Conservation (phyloP, 1,140 invertebrate species). For the Drosophila grimshawi region DNA sequence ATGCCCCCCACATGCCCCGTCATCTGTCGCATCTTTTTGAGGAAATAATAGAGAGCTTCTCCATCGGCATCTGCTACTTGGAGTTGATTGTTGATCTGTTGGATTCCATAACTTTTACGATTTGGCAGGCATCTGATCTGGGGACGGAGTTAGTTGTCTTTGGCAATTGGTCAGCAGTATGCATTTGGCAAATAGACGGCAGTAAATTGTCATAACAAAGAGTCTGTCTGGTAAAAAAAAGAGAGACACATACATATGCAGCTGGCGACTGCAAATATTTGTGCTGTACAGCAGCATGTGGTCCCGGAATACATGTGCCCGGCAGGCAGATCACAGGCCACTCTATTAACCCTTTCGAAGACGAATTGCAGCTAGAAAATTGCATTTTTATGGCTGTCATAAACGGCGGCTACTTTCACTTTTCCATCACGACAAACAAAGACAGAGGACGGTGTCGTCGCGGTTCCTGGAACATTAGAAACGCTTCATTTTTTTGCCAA, state of each 20-base stretch:
- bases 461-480: slow-evolving; percentile 64
- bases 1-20: too few relatives aligned
- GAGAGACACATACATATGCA: slow-evolving; percentile 21
- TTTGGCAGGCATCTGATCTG: slow-evolving; percentile 27
- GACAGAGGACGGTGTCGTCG: not conserved
- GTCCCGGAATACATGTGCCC: slow-evolving; percentile 25
- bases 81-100: slow-evolving; percentile 63
- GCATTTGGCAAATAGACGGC: slow-evolving; percentile 35
- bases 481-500: slow-evolving; percentile 72
- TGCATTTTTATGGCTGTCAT: slow-evolving; percentile 78
- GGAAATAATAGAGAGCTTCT: slow-evolving; percentile 13
- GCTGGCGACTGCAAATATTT: slow-evolving; percentile 72
- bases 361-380: slow-evolving; percentile 65
- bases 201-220: slow-evolving; percentile 63
- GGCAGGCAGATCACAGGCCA: slow-evolving; percentile 8
- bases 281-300: slow-evolving; percentile 69
- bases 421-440: slow-evolving; percentile 32
- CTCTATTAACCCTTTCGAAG: slow-evolving; percentile 54
- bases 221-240: slow-evolving; percentile 12
- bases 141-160: slow-evolving; percentile 22
- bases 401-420: slow-evolving; percentile 72
- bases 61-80: slow-evolving; percentile 46
- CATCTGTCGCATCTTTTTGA: slow-evolving; percentile 8
- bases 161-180: slow-evolving; percentile 30
- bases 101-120: slow-evolving; percentile 61